Base-by-base conservation (phyloP, 2,888 invertebrate genomes). In the Tetragonisca angustula region DNA sequence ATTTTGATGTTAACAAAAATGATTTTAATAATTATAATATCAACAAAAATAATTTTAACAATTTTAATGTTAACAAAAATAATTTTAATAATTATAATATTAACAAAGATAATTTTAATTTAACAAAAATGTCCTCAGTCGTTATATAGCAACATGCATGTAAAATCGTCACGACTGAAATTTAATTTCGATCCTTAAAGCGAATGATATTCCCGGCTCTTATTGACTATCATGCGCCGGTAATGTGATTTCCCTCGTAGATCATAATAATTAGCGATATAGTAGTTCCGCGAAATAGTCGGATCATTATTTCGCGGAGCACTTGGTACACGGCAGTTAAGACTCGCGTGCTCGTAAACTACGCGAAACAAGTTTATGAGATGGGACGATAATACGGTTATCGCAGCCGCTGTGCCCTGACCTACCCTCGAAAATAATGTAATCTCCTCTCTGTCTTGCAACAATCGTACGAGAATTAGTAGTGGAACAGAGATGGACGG, bases 301-400 rank as follows among this genome's bases (percentile, higher is more conserved):
- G 67, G 76, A 79, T 76, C 79, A 69, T 76, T 84, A 76, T 85
- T 81, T 76, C 67, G 70, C 71, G 67, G 70, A 56, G 54, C 43
- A 74, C 56, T 56, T 75, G 65, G 76, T 79, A 78, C 62, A 74
- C 65, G 69, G 61, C 69, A 83, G 74, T 74, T 82, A 80, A 86
- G 87, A 79, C 83, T 86, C 77, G 83, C 77, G 80, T 86, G 86
- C 68, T 86, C 80, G 75, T 86, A 86, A 86, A 77, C 72, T 83
- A 80, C 83, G 77, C 72, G 75, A 86, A 85, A 85, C 72, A 78
- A 85, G 86, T 85, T 85, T 85, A 85, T 49, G 81, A 81, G 86
- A 81, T 81, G 67, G 76, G 82, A 85, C 81, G 88, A 88, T 87
- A 88, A 88, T 87, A 75, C 83, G 84, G 88, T 84, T 88, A 88